These are phyloP conservation scores for Petrocephalus microphthalmus DNA, from an alignment of 2,113 vertebrate species.

Conservation along the genomic window DNA sequence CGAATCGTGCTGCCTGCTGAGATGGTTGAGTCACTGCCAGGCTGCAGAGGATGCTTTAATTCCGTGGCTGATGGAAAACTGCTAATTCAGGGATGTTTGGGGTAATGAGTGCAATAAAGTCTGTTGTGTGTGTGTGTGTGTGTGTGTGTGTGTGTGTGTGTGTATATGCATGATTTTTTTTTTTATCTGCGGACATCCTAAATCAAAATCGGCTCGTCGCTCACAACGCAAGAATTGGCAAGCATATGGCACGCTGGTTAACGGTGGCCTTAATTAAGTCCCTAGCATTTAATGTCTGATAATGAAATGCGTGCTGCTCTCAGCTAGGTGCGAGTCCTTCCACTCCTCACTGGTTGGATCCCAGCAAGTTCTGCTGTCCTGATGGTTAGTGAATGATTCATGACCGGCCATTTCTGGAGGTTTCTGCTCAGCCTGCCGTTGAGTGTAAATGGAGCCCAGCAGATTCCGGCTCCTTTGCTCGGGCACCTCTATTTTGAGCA, in stretches of 20 bases:
- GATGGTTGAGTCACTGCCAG: not conserved
- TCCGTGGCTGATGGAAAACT: not conserved
- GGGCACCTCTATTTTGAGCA: not conserved
- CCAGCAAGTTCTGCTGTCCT: not conserved
- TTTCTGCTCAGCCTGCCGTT: not conserved
- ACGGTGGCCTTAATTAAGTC: not conserved
- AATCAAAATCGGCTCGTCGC: not conserved
- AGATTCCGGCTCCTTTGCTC: not conserved
- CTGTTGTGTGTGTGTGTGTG: not conserved
- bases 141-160: not conserved
- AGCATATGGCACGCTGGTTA: not conserved
- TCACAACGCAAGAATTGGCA: not conserved
- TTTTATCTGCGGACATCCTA: not conserved
- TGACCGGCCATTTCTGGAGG: not conserved
- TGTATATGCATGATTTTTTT: not conserved
- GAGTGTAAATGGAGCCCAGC: not conserved
- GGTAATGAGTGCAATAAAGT: not conserved
- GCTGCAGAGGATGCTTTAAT: not conserved
- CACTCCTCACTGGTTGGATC: not conserved
- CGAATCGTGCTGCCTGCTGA: not conserved
- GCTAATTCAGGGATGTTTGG: not conserved
- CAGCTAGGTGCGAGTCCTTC: not conserved
- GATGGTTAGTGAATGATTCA: not conserved
- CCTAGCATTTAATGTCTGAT: not conserved
- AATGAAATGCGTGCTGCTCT: not conserved